Base-by-base conservation (phyloP, 2,113 vertebrate genomes). In the Gallinago paraguaiae region DNA sequence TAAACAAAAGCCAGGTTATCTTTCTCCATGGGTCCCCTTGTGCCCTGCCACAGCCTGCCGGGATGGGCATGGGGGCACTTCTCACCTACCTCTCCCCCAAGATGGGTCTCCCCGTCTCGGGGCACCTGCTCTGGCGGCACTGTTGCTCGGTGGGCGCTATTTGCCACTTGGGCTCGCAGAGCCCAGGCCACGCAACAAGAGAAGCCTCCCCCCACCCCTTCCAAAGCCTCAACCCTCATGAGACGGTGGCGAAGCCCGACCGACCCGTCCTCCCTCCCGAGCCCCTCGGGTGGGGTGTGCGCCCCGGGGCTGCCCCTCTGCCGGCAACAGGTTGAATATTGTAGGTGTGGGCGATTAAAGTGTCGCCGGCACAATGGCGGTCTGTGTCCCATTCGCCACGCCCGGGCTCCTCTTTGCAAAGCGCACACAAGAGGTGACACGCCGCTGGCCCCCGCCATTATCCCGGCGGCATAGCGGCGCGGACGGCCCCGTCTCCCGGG, bases 351-450 rank as follows among this genome's bases (percentile, higher is more conserved):
- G 98, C 99, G 99, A 99, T 99, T 99, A 99, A 99, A 99, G 98
- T 99, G 99, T 99, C 99, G 98, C 98, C 25, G 86, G 97, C 97
- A 99, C 99, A 99, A 99, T 98, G 98, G 98, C 97, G 97, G 98
- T 99, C 99, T 99, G 99, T 99, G 99, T 99, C 98, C 98, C 99
- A 99, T 99, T 99, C 98, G 98, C 98, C 98, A 99, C 98, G 99
- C 99, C 98, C 98, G 98, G 98, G 98, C 98, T 98, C 92, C 97
- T 98, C 98, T 99, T 99, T 98, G 97, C 94, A 98, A 98, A 98
- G 97, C 88, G 96, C 97, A 97, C 98, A 98, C 98, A 98, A 98
- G 98, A 98, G 98, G 98, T 98, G 98, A 98, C 98, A 98, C 97
- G 97, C 96, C 98, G 98, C 98, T 98, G 98, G 97, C 98, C 98